Base-by-base conservation (phyloP, 2,113 vertebrate species). In the Suncus etruscus region DNA sequence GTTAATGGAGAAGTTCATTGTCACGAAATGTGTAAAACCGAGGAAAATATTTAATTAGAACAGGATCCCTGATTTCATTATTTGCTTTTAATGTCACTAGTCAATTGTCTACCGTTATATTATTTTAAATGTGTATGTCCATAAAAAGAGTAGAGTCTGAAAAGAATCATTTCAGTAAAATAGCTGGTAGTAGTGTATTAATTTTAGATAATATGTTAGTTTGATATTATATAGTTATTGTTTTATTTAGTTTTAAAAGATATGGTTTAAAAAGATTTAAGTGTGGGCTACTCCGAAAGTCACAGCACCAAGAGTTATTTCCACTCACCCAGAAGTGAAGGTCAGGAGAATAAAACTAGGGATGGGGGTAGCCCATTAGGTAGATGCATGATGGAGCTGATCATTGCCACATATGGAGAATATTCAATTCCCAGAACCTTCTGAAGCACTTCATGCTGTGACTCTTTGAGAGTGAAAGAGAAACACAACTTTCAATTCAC, bases 211-310 rank as follows among this genome's bases (percentile, higher is more conserved):
- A n/a, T 73, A 7, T 16, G 32, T 45, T 85, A 85, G 91, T 80
- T 88, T 80, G 20, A 75, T 74, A 51, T 69, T 78, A 15, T 4
- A 6, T 29, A 75, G 61, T 88, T 84, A 68, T 68, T 39, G 39
- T 91, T 66, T 63, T 80, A 39, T 80, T 61, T 84, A 58, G 84
- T 91, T 69, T 87, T 73, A 80, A 50, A 80, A 24, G 3, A 79
- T 51, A 61, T 6, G 22, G 48, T 88, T 84, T n/a, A 80, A 11
- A 32, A 61, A 69, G 69, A 80, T 69, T 66, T 47, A 80, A 80
- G n/a, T 75, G 74, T 75, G 80, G 18, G 24, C 73, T 83, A 72
- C 66, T 54, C 16, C 11, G 39, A 91, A 80, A 69, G 48, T 58
- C 29, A 84, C 6, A 63, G 39, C 20, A 45, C 50, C 75, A 8